phyloP scores from a whole-genome alignment of 2,888 invertebrate genomes.

The Hartigia nigra region DNA sequence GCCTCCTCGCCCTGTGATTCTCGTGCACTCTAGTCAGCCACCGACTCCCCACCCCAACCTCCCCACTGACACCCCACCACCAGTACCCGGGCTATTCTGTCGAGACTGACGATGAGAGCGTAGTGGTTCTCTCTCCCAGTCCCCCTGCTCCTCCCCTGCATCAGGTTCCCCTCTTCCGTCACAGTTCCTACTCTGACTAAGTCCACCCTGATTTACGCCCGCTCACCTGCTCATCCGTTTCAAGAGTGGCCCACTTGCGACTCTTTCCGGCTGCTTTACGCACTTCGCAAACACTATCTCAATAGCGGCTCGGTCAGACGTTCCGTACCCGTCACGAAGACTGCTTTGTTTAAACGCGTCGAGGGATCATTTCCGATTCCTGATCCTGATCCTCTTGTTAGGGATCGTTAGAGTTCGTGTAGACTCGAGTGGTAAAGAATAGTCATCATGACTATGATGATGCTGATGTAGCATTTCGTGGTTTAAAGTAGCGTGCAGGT shows the following conservation, averaged over 20 bases:
- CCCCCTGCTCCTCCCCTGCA: neutral
- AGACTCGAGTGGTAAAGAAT: neutral
- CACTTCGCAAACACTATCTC: slow-evolving; percentile 28
- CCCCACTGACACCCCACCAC: neutral
- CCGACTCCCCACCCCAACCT: neutral
- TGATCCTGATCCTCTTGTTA: neutral
- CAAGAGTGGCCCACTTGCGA: slow-evolving; percentile 58
- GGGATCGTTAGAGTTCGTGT: neutral
- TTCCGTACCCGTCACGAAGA: neutral
- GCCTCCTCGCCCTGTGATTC: slow-evolving; percentile 21
- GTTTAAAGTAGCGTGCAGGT: neutral
- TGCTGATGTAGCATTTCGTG: neutral
- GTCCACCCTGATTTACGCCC: slow-evolving; percentile 58
- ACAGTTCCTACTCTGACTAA: slow-evolving; percentile 3
- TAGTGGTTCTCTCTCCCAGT: neutral
- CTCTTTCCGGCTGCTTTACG: slow-evolving; percentile 44
- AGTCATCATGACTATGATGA: neutral
- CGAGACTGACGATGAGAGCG: neutral
- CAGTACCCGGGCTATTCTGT: neutral
- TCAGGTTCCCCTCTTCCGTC: neutral
- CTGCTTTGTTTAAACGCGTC: neutral
- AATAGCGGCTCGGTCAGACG: neutral
- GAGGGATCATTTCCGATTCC: neutral
- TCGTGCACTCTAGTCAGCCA: slow-evolving; percentile 13
- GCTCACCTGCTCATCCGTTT: slow-evolving; percentile 62